phyloP scores from a whole-genome alignment of 1,140 invertebrate genomes.

The Lucilia sericata region DNA sequence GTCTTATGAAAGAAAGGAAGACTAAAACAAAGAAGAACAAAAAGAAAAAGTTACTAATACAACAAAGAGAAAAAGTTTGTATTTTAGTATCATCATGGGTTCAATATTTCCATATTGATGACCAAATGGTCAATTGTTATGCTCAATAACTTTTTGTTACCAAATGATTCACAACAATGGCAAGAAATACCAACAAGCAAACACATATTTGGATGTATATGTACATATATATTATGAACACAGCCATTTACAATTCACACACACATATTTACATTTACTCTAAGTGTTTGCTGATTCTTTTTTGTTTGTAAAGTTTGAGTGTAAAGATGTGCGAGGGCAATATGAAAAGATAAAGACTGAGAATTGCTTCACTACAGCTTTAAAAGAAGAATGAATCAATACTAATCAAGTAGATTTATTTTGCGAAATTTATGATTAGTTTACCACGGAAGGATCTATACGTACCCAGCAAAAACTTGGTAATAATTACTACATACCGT shows the following conservation, averaged over 20 bases:
- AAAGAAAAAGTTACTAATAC: not conserved
- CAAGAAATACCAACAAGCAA: not conserved
- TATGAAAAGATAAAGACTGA: no score
- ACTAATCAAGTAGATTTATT: no score
- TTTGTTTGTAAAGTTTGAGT: no score
- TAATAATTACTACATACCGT: no score
- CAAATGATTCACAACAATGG: constrained; percentile 39
- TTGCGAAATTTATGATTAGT: no score
- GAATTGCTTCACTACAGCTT: no score
- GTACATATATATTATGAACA: no score
- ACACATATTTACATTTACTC: not conserved
- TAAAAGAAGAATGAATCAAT: no score
- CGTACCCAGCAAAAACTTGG: no score
- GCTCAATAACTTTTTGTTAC: constrained; percentile 37
- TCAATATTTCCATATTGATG: constrained; percentile 44
- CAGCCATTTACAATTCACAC: not conserved
- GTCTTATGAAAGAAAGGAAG: not conserved
- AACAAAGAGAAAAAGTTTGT: not conserved
- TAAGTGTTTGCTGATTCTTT: not conserved
- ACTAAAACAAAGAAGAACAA: not conserved
- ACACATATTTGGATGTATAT: not conserved
- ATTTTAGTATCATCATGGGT: constrained; percentile 19
- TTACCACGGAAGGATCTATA: no score
- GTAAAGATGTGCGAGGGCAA: no score
- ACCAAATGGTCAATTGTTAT: constrained; percentile 43